phyloP scores from a whole-genome alignment of 2,888 invertebrate species.

The Pseudococcus jackbeardsleyi region DNA sequence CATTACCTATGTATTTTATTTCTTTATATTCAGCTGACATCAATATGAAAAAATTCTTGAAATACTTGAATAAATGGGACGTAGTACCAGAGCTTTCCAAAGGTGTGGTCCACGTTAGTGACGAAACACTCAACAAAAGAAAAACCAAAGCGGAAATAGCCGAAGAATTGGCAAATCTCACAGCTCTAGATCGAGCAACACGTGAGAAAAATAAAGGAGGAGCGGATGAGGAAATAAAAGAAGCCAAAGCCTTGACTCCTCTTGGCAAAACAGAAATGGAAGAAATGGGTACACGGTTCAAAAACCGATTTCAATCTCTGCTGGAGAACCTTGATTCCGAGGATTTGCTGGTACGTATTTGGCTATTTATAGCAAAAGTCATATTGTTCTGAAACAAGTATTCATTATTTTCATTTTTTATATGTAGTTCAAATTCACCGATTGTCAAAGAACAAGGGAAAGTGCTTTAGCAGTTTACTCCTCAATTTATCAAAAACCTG shows the following conservation, averaged over 20 bases:
- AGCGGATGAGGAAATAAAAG: slow-evolving; percentile 71
- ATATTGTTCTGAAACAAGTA: background rate
- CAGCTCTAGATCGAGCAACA: background rate
- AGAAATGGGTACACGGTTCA: slow-evolving; percentile 70
- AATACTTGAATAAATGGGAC: background rate
- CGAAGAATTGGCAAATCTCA: background rate
- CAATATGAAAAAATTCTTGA: background rate
- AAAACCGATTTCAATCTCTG: slow-evolving; percentile 59
- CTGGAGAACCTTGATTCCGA: background rate
- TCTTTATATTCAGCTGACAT: background rate
- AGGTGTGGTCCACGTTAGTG: background rate
- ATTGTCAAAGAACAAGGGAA: slow-evolving; percentile 80
- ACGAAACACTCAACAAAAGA: background rate
- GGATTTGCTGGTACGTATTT: background rate
- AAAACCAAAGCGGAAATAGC: background rate
- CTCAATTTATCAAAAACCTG: slow-evolving; percentile 78
- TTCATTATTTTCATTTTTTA: background rate
- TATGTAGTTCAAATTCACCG: slow-evolving; percentile 80
- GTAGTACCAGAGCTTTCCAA: background rate
- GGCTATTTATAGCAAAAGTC: background rate
- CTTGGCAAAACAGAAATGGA: slow-evolving; percentile 81
- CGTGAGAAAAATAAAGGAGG: background rate
- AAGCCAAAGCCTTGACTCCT: slow-evolving; percentile 76
- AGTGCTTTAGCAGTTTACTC: slow-evolving; percentile 82
- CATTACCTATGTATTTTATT: no score